These are phyloP conservation scores for Lampropteryx suffumata DNA, from an alignment of 2,888 invertebrate genomes.

Conservation along the genomic window DNA sequence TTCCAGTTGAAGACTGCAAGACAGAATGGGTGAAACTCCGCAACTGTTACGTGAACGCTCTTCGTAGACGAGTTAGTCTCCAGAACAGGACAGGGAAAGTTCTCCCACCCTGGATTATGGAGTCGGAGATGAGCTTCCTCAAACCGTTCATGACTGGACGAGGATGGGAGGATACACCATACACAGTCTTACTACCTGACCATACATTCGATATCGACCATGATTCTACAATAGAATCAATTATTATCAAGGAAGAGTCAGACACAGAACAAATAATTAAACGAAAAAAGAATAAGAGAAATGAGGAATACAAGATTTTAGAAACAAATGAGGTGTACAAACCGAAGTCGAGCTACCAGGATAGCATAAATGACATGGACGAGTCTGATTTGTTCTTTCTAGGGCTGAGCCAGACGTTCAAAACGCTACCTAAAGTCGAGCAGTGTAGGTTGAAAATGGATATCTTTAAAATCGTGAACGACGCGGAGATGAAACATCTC, in stretches of 20 bases:
- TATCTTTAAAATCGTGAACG: slow-evolving; percentile 17
- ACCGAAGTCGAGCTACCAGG: not conserved
- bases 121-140: slow-evolving; percentile 16
- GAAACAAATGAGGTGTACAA: not conserved
- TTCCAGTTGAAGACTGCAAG: slow-evolving; percentile 20
- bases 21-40: slow-evolving; percentile 18
- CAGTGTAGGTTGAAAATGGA: slow-evolving; percentile 20
- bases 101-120: slow-evolving; percentile 16
- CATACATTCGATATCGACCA: not conserved
- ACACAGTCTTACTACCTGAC: not conserved
- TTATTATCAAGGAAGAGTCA: not conserved
- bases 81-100: not conserved
- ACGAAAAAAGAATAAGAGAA: not conserved
- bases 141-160: slow-evolving; percentile 12
- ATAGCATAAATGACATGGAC: slow-evolving; percentile 8
- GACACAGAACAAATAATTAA: not conserved
- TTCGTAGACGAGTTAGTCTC: slow-evolving; percentile 3
- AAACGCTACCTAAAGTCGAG: slow-evolving; percentile 19
- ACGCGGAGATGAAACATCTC: slow-evolving; percentile 14
- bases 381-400: slow-evolving; percentile 20
- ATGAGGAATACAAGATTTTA: not conserved
- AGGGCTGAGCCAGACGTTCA: slow-evolving; percentile 16
- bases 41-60: slow-evolving; percentile 18
- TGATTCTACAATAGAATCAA: not conserved
- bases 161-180: slow-evolving; percentile 1